phyloP scores from a whole-genome alignment of 2,888 invertebrate genomes.

The Rhorus exstirpatorius region DNA sequence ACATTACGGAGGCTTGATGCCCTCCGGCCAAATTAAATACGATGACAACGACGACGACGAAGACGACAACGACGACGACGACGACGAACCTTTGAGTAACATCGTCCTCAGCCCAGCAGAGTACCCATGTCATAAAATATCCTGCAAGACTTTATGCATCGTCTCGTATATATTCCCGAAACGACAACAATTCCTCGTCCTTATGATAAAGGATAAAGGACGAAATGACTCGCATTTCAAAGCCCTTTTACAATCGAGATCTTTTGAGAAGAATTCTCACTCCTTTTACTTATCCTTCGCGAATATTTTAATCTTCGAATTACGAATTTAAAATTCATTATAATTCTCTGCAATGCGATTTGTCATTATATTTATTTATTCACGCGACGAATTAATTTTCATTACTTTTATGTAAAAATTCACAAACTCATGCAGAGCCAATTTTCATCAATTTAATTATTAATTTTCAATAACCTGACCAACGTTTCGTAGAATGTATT shows the following conservation, averaged over 20 bases:
- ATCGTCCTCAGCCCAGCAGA: slow-evolving; percentile 24
- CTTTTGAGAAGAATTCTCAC: too few species aligned
- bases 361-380: too few species aligned
- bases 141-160: slow-evolving; percentile 69
- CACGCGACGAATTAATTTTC: too few species aligned
- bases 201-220: slow-evolving; percentile 15
- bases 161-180: slow-evolving; percentile 66
- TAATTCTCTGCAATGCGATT: too few species aligned
- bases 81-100: slow-evolving; percentile 26
- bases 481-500: too few species aligned
- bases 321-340: too few species aligned
- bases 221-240: background rate
- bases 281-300: background rate
- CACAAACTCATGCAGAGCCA: too few species aligned
- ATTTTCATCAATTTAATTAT: too few species aligned
- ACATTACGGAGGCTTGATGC: slow-evolving; percentile 25
- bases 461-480: too few species aligned
- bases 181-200: slow-evolving; percentile 70
- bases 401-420: too few species aligned
- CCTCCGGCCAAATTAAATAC: slow-evolving; percentile 40
- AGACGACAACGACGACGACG: slow-evolving; percentile 41
- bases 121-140: slow-evolving; percentile 61
- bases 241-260: background rate
- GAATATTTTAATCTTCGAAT: too few species aligned
- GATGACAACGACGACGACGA: too few species aligned